Conservation (phyloP, 2,797 vertebrate genomes). For the Neosalanx taihuensis region DNA sequence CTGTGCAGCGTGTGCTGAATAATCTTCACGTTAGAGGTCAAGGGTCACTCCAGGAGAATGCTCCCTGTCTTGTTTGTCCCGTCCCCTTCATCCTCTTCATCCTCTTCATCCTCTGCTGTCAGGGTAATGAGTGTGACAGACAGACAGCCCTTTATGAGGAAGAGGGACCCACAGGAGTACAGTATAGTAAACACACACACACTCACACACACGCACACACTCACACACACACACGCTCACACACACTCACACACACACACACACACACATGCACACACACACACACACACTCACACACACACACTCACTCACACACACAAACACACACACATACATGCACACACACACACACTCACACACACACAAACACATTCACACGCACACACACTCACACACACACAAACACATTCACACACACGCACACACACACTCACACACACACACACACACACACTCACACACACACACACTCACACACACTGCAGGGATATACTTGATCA, state of each 20-base stretch:
- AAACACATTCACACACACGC: too few relatives aligned
- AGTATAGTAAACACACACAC: constrained; percentile 32
- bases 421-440: too few relatives aligned
- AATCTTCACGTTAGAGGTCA: constrained; percentile 40
- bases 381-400: too few relatives aligned
- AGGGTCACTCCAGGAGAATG: constrained; percentile 49
- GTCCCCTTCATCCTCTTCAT: constrained; percentile 56
- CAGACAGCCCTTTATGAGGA: constrained; percentile 8
- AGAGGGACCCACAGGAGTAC: constrained; percentile 36
- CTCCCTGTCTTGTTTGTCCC: constrained; percentile 52
- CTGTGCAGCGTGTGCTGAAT: not conserved
- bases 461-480: too few relatives aligned
- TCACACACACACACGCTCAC: too few relatives aligned
- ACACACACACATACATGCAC: too few relatives aligned
- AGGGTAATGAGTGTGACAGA: constrained; percentile 58
- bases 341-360: constrained; percentile 12
- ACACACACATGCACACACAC: constrained; percentile 25
- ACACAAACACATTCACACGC: too few relatives aligned
- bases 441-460: too few relatives aligned
- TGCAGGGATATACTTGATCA: not conserved
- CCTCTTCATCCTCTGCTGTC: constrained; percentile 61
- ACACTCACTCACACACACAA: not conserved
- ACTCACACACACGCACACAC: constrained; percentile 30
- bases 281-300: constrained; percentile 39
- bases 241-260: too few relatives aligned